phyloP scores from a whole-genome alignment of 2,888 invertebrate species.

The Myopa tessellatipennis region DNA sequence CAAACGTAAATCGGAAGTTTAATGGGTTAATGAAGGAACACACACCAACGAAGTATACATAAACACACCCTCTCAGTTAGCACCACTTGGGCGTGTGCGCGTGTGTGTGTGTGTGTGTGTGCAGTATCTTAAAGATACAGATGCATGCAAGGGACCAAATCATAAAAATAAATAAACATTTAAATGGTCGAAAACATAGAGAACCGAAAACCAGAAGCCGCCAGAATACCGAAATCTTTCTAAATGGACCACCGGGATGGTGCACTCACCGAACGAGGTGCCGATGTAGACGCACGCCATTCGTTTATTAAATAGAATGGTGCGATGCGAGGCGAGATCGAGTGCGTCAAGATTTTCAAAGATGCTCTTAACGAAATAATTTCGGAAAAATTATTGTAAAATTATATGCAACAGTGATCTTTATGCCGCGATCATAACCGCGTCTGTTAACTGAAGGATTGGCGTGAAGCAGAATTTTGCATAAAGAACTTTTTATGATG shows the following conservation, averaged over 20 bases:
- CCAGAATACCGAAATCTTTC: slow-evolving; percentile 6
- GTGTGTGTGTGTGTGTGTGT: not conserved
- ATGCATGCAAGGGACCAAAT: slow-evolving; percentile 22
- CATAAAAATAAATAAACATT: slow-evolving; percentile 35
- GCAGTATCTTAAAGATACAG: slow-evolving; percentile 14
- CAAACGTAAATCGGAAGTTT: slow-evolving; percentile 47
- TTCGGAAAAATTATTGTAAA: slow-evolving; percentile 16
- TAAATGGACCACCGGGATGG: slow-evolving; percentile 2
- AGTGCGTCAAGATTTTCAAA: not conserved
- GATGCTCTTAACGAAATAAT: not conserved
- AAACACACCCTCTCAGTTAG: slow-evolving; percentile 13
- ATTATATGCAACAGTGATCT: slow-evolving; percentile 30
- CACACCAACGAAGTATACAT: slow-evolving; percentile 9
- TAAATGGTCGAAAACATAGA: slow-evolving; percentile 1
- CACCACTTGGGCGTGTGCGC: not conserved
- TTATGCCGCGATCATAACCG: slow-evolving; percentile 10
- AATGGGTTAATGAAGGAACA: slow-evolving; percentile 49
- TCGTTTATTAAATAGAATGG: not conserved
- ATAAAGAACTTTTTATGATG: not conserved
- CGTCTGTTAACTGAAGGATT: not conserved
- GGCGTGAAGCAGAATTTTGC: not conserved
- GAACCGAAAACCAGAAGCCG: slow-evolving; percentile 30
- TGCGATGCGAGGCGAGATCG: not conserved
- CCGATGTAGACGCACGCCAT: not conserved
- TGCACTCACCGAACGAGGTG: not conserved